A percentile compares a stretch with the other conserved stretches of the same genome.
These are phyloP conservation scores for Bradypodion pumilum DNA, from an alignment of 2,797 vertebrate genomes.

Conservation along the genomic window DNA sequence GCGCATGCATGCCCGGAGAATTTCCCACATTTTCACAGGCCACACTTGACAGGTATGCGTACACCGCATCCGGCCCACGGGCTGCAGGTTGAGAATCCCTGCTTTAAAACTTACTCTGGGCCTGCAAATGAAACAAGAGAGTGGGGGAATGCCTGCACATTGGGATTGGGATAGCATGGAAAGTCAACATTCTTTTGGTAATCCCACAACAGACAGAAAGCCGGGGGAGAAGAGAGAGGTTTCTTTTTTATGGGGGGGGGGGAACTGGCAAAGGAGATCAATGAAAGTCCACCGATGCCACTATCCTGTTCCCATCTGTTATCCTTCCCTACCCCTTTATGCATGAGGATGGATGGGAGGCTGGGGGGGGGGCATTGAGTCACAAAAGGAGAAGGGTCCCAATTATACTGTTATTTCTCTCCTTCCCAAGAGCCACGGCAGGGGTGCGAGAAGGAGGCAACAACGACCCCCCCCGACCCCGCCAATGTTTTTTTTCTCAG, in stretches of 20 bases:
- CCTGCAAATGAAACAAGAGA: constrained; percentile 74
- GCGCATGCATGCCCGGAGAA: too few species aligned
- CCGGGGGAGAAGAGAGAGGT: constrained; percentile 23
- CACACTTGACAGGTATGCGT: too few species aligned
- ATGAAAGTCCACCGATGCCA: constrained; percentile 85
- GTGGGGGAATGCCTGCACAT: constrained; percentile 25
- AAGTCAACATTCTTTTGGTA: neutral
- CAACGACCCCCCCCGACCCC: too few species aligned
- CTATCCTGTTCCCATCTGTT: constrained; percentile 86
- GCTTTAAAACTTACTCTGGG: too few species aligned
- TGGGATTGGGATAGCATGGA: neutral
- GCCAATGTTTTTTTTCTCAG: constrained; percentile 77
- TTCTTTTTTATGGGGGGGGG: too few species aligned
- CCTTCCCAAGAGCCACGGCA: constrained; percentile 77
- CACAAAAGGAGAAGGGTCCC: constrained; percentile 74
- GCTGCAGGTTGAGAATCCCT: too few species aligned
- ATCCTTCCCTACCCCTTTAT: constrained; percentile 64
- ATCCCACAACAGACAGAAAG: neutral
- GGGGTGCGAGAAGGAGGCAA: neutral
- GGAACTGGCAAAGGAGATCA: constrained; percentile 68
- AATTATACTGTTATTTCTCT: constrained; percentile 87
- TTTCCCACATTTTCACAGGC: too few species aligned
- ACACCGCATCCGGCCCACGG: too few species aligned
- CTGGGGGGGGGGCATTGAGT: constrained; percentile 79
- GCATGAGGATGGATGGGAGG: constrained; percentile 79